Conservation (phyloP, 2,888 invertebrate genomes). For the Agrotis segetum region DNA sequence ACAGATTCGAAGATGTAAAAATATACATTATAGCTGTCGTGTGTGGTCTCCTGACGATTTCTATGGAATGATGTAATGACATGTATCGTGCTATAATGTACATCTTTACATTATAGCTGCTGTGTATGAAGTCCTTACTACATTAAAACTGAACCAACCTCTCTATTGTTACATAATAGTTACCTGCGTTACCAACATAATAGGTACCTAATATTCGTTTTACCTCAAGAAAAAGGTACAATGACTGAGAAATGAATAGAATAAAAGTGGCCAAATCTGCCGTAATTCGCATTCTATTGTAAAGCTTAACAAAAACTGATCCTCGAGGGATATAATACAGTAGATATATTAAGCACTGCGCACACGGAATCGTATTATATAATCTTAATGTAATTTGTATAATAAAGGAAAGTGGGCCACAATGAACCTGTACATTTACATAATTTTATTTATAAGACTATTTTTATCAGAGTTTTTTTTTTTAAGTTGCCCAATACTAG, state of each 20-base stretch:
- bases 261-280: slow-evolving; percentile 7
- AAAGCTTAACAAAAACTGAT: slow-evolving; percentile 16
- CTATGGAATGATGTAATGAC: no score
- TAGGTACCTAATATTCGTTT: no score
- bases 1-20: no score
- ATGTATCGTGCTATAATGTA: no score
- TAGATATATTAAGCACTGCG: neutral
- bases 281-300: slow-evolving; percentile 13
- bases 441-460: neutral
- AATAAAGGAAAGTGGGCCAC: neutral
- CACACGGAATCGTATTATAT: neutral
- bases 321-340: neutral
- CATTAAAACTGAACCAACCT: neutral
- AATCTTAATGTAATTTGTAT: no score
- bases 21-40: no score
- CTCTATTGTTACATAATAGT: neutral
- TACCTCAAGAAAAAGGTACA: slow-evolving; percentile 1
- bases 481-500: no score
- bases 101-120: no score
- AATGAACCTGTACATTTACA: neutral
- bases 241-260: slow-evolving; percentile 3
- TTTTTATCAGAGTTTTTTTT: no score
- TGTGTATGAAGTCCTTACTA: no score
- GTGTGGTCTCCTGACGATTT: no score
- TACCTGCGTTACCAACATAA: slow-evolving; percentile 1